Percentiles rank a stretch among this genome's conserved stretches.
Evolutionary conservation across 2,888 invertebrate genomes (phyloP).

Genomic region (Yponomeuta malinellus): DNA sequence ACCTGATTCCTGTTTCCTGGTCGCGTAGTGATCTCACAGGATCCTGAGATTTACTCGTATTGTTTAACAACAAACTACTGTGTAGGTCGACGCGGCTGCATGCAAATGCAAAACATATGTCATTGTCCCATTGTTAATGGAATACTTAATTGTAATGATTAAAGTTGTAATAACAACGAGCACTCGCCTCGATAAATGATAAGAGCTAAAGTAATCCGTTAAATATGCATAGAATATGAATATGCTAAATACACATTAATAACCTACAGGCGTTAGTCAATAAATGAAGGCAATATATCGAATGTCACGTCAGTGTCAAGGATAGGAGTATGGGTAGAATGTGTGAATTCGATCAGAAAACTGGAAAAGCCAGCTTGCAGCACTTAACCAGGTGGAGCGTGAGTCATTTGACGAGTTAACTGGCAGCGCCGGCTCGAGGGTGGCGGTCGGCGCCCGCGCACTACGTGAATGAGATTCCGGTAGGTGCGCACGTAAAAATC

Average conservation of each 20-base stretch:
- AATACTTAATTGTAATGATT: constrained; percentile 1
- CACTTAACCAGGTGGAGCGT: constrained; percentile 67
- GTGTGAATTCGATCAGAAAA: constrained; percentile 68
- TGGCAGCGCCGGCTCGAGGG: constrained; percentile 44
- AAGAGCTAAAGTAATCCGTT: constrained; percentile 12
- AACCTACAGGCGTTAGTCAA: constrained; percentile 6
- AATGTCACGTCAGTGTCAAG: constrained; percentile 17
- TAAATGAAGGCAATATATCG: constrained; percentile 15
- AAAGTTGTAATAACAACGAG: constrained; percentile 9
- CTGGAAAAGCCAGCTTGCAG: constrained; percentile 73
- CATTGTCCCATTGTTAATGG: constrained; percentile 7
- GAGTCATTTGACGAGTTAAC: constrained; percentile 74
- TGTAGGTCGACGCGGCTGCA: background rate
- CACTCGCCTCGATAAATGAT: constrained; percentile 1
- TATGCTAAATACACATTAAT: constrained; percentile 12
- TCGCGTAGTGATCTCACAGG: constrained; percentile 46
- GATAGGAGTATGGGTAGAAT: constrained; percentile 47
- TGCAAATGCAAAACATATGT: constrained; percentile 4
- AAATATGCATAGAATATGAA: constrained; percentile 14
- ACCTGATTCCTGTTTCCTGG: constrained; percentile 75
- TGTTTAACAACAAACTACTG: constrained; percentile 15
- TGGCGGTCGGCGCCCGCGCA: constrained; percentile 53
- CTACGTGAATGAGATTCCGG: constrained; percentile 73
- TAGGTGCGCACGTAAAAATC: constrained; percentile 76
- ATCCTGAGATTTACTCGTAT: constrained; percentile 17